Evolutionary conservation across 2,797 vertebrate species (phyloP).

Genomic region (Betta splendens): DNA sequence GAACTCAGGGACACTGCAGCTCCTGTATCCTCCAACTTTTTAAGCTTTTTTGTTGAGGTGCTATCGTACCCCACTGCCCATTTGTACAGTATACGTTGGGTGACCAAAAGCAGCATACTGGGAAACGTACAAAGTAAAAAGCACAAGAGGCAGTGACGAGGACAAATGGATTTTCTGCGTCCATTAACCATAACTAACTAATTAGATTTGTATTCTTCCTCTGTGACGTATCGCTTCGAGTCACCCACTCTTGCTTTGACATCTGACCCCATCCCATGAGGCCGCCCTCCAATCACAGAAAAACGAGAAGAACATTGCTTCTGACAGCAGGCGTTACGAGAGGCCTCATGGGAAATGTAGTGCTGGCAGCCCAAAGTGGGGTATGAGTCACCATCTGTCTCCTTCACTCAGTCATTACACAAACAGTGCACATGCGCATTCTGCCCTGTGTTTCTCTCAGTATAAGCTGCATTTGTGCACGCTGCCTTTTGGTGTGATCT

Average conservation of each 20-base stretch:
- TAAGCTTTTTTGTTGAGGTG: too few species aligned
- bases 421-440: slow-evolving; percentile 42
- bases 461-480: slow-evolving; percentile 32
- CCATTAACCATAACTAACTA: slow-evolving; percentile 32
- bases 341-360: slow-evolving; percentile 83
- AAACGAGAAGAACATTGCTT: slow-evolving; percentile 75
- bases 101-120: too few species aligned
- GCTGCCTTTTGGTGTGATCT: slow-evolving; percentile 27
- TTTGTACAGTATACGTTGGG: too few species aligned
- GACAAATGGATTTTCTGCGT: slow-evolving; percentile 10
- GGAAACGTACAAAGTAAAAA: slow-evolving; percentile 16
- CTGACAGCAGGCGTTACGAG: slow-evolving; percentile 75
- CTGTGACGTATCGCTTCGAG: slow-evolving; percentile 36
- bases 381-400: slow-evolving; percentile 80
- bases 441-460: slow-evolving; percentile 21
- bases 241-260: slow-evolving; percentile 55
- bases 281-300: slow-evolving; percentile 68
- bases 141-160: not conserved
- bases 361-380: slow-evolving; percentile 73
- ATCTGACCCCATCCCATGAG: slow-evolving; percentile 70
- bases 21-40: too few species aligned
- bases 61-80: too few species aligned
- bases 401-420: slow-evolving; percentile 66
- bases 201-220: slow-evolving; percentile 36
- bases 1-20: too few species aligned